These are phyloP conservation scores for Copidosoma aretas DNA, from an alignment of 2,888 invertebrate genomes.

Conservation along the genomic window DNA sequence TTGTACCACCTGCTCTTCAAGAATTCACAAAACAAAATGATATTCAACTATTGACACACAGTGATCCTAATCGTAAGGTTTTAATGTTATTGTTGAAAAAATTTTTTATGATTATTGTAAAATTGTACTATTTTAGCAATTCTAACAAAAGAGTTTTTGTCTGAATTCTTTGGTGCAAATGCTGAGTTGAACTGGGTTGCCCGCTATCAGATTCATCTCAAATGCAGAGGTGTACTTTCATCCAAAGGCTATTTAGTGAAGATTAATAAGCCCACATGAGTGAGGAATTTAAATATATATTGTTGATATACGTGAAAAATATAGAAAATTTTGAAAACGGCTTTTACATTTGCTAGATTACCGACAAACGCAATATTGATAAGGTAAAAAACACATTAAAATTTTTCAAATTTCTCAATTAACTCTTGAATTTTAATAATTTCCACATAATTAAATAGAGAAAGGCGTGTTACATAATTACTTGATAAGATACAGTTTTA, in stretches of 20 bases:
- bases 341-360: too few relatives aligned
- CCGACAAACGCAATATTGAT: too few relatives aligned
- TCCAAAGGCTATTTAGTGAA: constrained; percentile 85
- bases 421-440: too few relatives aligned
- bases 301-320: too few relatives aligned
- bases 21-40: constrained; percentile 89
- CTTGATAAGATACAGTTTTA: background rate
- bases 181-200: constrained; percentile 74
- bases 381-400: too few relatives aligned
- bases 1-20: constrained; percentile 89
- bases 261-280: constrained; percentile 47
- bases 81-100: background rate
- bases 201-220: constrained; percentile 87
- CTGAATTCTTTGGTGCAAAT: constrained; percentile 66
- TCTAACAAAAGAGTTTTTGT: constrained; percentile 66
- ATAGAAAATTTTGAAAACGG: too few relatives aligned
- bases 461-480: background rate
- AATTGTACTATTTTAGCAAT: constrained; percentile 63
- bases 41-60: constrained; percentile 93
- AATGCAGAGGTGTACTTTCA: constrained; percentile 88
- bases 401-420: too few relatives aligned
- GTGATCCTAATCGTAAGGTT: constrained; percentile 83
- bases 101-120: constrained; percentile 17
- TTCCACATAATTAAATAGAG: too few relatives aligned
- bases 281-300: too few relatives aligned